phyloP scores from a whole-genome alignment of 1,140 invertebrate genomes.

The Laupala kohalensis region DNA sequence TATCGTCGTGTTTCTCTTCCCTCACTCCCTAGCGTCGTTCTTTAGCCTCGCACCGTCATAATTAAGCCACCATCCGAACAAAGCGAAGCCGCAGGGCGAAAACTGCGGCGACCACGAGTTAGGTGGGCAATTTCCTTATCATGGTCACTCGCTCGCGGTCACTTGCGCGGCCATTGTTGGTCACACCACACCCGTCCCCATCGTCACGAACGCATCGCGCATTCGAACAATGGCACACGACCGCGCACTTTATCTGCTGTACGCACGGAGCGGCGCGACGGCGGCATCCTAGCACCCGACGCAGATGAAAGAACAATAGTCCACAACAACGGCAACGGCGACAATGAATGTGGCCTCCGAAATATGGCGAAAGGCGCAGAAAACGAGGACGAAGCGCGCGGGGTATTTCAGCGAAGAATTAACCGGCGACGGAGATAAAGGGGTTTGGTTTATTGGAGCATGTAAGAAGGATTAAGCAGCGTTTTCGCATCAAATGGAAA shows the following conservation, averaged over 20 bases:
- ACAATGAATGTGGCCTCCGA: not conserved
- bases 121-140: not conserved
- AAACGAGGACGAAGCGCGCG: not conserved
- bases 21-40: too few relatives aligned
- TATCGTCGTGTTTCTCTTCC: too few relatives aligned
- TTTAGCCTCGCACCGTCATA: not conserved
- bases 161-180: not conserved
- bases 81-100: not conserved
- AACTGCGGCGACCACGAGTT: not conserved
- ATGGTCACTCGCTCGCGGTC: not conserved
- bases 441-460: not conserved
- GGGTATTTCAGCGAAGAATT: not conserved
- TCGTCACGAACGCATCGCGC: not conserved
- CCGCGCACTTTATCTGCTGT: not conserved
- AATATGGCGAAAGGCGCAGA: not conserved
- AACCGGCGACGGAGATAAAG: not conserved
- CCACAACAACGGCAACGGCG: not conserved
- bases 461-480: not conserved
- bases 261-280: too few relatives aligned
- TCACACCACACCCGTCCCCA: too few relatives aligned
- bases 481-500: not conserved
- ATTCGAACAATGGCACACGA: not conserved
- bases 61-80: not conserved
- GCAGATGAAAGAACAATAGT: too few relatives aligned
- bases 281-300: too few relatives aligned